Percentiles rank a stretch among this genome's conserved stretches.
Evolutionary conservation across 2,888 invertebrate genomes (phyloP).

Genomic region (Caenorhabditis sp.): DNA sequence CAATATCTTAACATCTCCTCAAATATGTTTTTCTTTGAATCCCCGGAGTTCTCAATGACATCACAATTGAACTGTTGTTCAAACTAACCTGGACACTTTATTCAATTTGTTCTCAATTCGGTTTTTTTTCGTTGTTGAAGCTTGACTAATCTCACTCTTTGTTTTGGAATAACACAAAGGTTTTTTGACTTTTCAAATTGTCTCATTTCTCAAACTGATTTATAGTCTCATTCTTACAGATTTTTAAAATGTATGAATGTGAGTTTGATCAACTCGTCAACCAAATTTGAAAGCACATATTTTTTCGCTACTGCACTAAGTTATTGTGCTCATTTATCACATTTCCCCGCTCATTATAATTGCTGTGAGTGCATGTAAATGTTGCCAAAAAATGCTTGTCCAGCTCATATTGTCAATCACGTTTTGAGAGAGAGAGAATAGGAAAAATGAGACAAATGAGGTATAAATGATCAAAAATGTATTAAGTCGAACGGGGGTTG

Average conservation of each 20-base stretch:
- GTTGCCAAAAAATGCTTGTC: neutral
- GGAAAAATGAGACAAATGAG: neutral
- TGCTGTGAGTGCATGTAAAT: neutral
- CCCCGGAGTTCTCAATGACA: no score
- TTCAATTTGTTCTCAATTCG: neutral
- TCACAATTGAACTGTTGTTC: neutral
- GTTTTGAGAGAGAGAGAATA: no score
- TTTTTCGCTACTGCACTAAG: neutral
- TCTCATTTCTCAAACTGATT: neutral
- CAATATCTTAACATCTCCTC: no score
- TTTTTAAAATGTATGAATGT: neutral
- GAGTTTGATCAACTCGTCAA: neutral
- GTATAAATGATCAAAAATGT: constrained; percentile 1
- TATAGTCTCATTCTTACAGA: neutral
- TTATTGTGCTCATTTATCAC: no score
- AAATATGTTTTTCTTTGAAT: no score
- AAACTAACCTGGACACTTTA: neutral
- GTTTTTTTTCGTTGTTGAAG: no score
- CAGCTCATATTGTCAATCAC: neutral
- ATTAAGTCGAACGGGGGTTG: neutral
- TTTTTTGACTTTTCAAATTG: neutral
- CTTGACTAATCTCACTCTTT: no score
- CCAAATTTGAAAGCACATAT: neutral
- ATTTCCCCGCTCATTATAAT: no score
- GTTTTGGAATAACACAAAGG: no score